Evolutionary conservation across 2,113 vertebrate species (phyloP).

Genomic region (Tragelaphus strepsiceros): DNA sequence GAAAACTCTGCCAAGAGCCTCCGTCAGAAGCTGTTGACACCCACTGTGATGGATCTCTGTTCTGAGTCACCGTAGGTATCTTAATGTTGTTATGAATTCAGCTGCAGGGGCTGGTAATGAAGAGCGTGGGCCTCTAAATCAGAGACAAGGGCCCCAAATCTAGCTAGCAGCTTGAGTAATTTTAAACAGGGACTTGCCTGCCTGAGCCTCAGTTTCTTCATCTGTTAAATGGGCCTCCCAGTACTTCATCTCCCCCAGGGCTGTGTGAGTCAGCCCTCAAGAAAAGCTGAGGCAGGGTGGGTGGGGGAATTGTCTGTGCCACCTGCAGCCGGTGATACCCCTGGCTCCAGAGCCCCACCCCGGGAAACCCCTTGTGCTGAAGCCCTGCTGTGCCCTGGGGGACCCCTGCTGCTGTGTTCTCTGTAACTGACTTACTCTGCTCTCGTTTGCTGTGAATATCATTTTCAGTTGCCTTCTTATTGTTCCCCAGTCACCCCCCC

Average conservation of each 20-base stretch:
- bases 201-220: background rate
- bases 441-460: background rate
- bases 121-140: background rate
- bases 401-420: background rate
- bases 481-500: background rate
- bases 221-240: background rate
- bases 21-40: background rate
- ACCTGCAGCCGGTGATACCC: background rate
- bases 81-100: background rate
- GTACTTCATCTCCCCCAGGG: background rate
- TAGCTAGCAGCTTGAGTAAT: background rate
- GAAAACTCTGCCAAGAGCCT: background rate
- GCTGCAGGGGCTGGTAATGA: background rate
- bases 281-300: background rate
- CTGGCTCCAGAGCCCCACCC: background rate
- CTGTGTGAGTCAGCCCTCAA: background rate
- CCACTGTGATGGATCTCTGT: background rate
- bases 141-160: background rate
- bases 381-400: background rate
- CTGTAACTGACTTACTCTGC: background rate
- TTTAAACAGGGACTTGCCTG: background rate
- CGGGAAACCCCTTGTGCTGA: background rate
- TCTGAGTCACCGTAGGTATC: background rate
- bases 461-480: background rate
- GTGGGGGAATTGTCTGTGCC: background rate